A percentile compares a stretch with the other conserved stretches of the same genome.
These are phyloP conservation scores for Corapipo altera DNA, from an alignment of 2,113 vertebrate genomes.

Conservation along the genomic window DNA sequence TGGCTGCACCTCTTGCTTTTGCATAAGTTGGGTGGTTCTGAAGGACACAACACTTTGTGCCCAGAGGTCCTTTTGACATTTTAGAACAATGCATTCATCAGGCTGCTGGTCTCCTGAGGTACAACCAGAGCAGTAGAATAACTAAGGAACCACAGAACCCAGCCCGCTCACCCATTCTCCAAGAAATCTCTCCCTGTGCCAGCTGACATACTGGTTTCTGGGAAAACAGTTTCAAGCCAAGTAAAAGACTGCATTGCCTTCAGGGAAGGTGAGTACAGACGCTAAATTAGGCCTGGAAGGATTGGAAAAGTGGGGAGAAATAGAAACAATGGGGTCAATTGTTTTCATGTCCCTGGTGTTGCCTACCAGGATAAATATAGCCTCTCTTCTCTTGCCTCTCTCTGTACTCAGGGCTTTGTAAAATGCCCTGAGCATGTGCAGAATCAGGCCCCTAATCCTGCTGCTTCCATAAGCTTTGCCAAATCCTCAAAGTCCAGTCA, in stretches of 20 bases:
- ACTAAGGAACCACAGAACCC: not conserved
- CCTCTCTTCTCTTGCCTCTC: not conserved
- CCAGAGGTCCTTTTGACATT: constrained; percentile 53
- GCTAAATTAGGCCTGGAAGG: constrained; percentile 55
- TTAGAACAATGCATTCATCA: constrained; percentile 44
- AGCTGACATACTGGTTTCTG: constrained; percentile 7
- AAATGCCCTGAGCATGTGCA: not conserved
- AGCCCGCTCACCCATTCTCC: constrained; percentile 1
- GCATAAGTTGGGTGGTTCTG: constrained; percentile 32
- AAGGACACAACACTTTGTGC: not conserved
- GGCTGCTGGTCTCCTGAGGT: constrained; percentile 21
- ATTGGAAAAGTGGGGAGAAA: constrained; percentile 46
- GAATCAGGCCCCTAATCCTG: not conserved
- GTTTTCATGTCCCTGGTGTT: constrained; percentile 29
- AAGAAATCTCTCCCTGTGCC: not conserved
- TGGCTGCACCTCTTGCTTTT: constrained; percentile 9
- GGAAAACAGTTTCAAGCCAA: constrained; percentile 26
- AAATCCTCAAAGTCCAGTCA: not conserved
- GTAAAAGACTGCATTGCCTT: constrained; percentile 1
- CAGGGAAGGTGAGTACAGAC: constrained; percentile 31
- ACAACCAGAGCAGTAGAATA: not conserved
- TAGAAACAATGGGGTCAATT: constrained; percentile 62
- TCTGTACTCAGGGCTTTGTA: not conserved
- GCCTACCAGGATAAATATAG: constrained; percentile 40
- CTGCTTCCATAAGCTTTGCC: not conserved